Base-by-base conservation (phyloP, 2,888 invertebrate genomes). In the Eupithecia pulchellata region DNA sequence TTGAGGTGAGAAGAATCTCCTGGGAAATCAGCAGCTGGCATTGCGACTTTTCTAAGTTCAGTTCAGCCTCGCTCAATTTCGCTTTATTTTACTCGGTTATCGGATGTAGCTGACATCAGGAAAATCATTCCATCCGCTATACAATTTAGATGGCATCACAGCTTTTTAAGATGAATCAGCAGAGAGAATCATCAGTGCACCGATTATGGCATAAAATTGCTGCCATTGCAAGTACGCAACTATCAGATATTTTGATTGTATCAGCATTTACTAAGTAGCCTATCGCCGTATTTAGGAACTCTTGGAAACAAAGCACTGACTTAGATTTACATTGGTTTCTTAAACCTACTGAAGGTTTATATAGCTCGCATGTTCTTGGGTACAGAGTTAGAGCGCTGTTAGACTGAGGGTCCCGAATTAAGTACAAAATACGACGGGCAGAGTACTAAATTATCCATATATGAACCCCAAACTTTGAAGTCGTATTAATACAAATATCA, bases 21-120 rank as follows among this genome's bases (percentile, higher is more conserved):
- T 29, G 73, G 73, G 73, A 73, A 73, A 70, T 73, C 67, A 70
- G 62, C 27, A 42, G 30, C 64, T 58, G 64, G 55, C 57, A 57
- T 69, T 65, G 67, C 47, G 58, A 71, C 58, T 67, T 66, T 71
- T 66, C 58, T 69, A 66, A 66, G 64, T 69, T 66, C 61, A 61
- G 20, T 61, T 34, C 64, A 66, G 68, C 58, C n/a, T n/a, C n/a
- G 58, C 30, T 70, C 29, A 69, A 69, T 68, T 69, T 61, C 64
- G 36, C 36, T 69, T 66, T 66, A 66, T 58, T 66, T 63, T 66
- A 17, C 34, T 61, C n/a, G n/a, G 34, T 61, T 61, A 61, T 61
- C 61, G 11, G 36, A 17, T 34, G 61, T 17, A 29, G 29, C 20
- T 36, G 63, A 47, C 52, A n/a, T 58, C 60, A 66, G 58, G 20